Evolutionary conservation across 2,797 vertebrate genomes (phyloP), one percentile per base, ranked within the genome.

Genomic region (Carcharodon carcharias): DNA sequence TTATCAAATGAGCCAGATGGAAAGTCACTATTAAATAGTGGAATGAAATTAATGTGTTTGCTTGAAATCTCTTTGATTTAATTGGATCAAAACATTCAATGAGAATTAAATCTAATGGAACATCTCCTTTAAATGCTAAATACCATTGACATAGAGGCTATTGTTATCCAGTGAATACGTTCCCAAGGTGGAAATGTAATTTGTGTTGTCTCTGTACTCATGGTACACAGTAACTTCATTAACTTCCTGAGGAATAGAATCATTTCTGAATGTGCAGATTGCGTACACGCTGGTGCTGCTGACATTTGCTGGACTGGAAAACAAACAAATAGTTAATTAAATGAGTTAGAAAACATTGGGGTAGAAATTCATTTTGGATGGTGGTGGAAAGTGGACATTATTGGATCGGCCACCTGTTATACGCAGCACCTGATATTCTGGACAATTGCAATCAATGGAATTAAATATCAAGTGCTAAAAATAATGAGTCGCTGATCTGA

Each of bases 131-230:
- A 56, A 73, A 73, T n/a, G 61, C 21, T 92, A 65, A 92, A 92
- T 92, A 92, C 89, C 89, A 65, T 92, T 92, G 2, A 92, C 89
- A 14, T 92, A 92, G 58, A 92, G 89, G 58, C 89, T 92, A 58
- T 40, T 40, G n/a, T 1, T 63, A 61, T 63, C 89, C 58, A 92
- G 35, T 65, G 89, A 63, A 92, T 92, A 92, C 26, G 61, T 8
- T 65, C 16, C 54, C 16, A 92, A 65, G 5, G 61, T 9, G 14
- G 89, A 63, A 35, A 92, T 63, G 6, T 61, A 28, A 4, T 92
- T 40, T 5, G 89, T 92, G 4, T n/a, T 92, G 58, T 92, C 61
- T 40, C 16, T 21, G 61, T 65, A 63, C 31, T 2, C 31, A n/a
- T 61, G 58, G 89, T 92, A 92, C 35, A 63, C 58, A 23, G 58